Percentiles rank a stretch among this genome's conserved stretches.
Conservation (phyloP, 2,888 invertebrate species). For the Lobophora halterata region DNA sequence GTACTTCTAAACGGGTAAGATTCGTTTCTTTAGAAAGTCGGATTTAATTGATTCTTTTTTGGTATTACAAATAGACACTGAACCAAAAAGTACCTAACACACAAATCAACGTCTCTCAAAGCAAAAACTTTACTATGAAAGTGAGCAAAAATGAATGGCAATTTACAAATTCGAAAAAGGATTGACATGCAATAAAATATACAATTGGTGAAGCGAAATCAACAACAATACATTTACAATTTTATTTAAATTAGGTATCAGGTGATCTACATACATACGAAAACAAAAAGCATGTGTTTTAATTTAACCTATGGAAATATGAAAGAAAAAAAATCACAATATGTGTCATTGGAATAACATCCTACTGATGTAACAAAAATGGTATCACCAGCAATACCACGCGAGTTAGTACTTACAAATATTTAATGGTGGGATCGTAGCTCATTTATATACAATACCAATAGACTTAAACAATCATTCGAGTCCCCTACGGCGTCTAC, state of each 20-base stretch:
- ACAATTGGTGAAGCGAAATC: slow-evolving; percentile 57
- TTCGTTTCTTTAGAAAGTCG: slow-evolving; percentile 47
- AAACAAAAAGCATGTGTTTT: slow-evolving; percentile 59
- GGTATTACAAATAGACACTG: slow-evolving; percentile 33
- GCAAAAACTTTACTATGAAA: slow-evolving; percentile 27
- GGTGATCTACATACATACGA: slow-evolving; percentile 49
- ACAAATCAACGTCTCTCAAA: slow-evolving; percentile 23
- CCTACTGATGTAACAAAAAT: slow-evolving; percentile 60
- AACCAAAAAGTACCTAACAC: slow-evolving; percentile 27
- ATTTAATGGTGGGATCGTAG: slow-evolving; percentile 80
- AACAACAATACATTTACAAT: slow-evolving; percentile 53
- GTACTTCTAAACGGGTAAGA: slow-evolving; percentile 51
- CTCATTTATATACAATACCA: slow-evolving; percentile 79
- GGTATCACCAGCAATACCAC: slow-evolving; percentile 68
- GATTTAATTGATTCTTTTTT: slow-evolving; percentile 32
- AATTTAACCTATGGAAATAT: slow-evolving; percentile 68
- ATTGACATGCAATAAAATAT: slow-evolving; percentile 44
- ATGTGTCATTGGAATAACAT: slow-evolving; percentile 72
- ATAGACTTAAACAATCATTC: slow-evolving; percentile 76
- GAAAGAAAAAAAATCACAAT: slow-evolving; percentile 74
- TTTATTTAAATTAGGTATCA: slow-evolving; percentile 57
- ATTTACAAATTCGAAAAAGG: slow-evolving; percentile 38
- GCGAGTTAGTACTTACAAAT: slow-evolving; percentile 76
- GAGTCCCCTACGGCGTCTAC: slow-evolving; percentile 64
- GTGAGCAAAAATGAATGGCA: slow-evolving; percentile 60